These are phyloP conservation scores for Asbolus verrucosus DNA, from an alignment of 1,140 invertebrate species.

Conservation along the genomic window DNA sequence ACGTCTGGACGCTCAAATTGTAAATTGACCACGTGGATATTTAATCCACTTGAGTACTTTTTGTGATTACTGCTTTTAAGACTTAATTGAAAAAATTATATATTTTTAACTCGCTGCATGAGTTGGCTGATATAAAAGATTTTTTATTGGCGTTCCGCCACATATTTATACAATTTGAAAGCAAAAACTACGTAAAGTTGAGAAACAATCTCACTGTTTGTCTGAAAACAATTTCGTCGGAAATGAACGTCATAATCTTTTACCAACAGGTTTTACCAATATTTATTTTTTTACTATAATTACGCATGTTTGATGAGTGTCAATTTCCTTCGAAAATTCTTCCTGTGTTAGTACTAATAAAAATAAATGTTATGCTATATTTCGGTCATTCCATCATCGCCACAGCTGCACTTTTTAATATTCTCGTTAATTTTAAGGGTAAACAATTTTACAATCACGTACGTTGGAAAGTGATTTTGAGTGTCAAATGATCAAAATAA, in stretches of 20 bases:
- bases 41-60: slow-evolving; percentile 40
- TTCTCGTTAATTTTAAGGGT: slow-evolving; percentile 29
- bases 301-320: background rate
- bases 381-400: slow-evolving; percentile 14
- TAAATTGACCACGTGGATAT: slow-evolving; percentile 42
- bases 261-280: background rate
- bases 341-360: slow-evolving; percentile 10
- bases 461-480: slow-evolving; percentile 8
- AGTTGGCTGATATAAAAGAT: background rate
- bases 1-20: slow-evolving; percentile 39
- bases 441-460: slow-evolving; percentile 34
- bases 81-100: slow-evolving; percentile 10
- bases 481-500: slow-evolving; percentile 2
- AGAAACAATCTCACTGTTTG: slow-evolving; percentile 1
- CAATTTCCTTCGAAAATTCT: slow-evolving; percentile 1
- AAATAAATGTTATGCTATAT: slow-evolving; percentile 27
- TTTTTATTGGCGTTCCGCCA: slow-evolving; percentile 16
- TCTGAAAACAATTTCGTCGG: slow-evolving; percentile 1
- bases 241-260: slow-evolving; percentile 1
- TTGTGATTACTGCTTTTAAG: background rate
- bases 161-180: slow-evolving; percentile 10
- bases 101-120: slow-evolving; percentile 24
- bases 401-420: slow-evolving; percentile 34
- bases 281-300: slow-evolving; percentile 6
- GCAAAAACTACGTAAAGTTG: background rate